phyloP scores from a whole-genome alignment of 2,888 invertebrate genomes.

The Cerastis rubricosa region DNA sequence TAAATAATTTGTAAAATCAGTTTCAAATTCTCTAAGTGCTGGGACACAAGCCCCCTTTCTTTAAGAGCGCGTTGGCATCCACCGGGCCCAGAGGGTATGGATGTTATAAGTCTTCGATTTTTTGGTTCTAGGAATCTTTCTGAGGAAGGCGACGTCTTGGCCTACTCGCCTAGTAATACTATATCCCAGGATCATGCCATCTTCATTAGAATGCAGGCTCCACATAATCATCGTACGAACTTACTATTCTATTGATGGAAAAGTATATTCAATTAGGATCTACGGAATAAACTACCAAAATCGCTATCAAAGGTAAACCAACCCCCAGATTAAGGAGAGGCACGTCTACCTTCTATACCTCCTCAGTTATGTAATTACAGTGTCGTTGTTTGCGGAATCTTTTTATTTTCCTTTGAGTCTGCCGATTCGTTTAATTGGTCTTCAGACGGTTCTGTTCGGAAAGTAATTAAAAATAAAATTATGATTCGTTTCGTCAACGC shows the following conservation, averaged over 20 bases:
- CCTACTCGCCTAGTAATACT: too few species aligned
- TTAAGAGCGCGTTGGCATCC: too few species aligned
- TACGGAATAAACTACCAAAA: not conserved
- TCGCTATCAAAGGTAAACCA: slow-evolving; percentile 40
- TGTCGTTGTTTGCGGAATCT: slow-evolving; percentile 60
- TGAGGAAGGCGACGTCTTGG: not conserved
- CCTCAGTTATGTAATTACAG: slow-evolving; percentile 60
- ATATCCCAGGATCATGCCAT: not conserved
- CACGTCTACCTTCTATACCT: slow-evolving; percentile 1
- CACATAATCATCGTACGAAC: not conserved
- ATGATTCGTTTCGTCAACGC: slow-evolving; percentile 46
- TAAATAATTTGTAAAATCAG: too few species aligned
- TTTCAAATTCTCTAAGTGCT: not conserved
- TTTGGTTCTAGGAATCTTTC: not conserved
- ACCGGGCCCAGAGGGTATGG: not conserved
- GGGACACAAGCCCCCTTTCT: not conserved
- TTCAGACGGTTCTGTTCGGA: slow-evolving; percentile 43
- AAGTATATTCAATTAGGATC: not conserved
- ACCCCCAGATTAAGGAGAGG: not conserved
- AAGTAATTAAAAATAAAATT: slow-evolving; percentile 75
- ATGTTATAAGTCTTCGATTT: not conserved
- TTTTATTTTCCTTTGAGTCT: slow-evolving; percentile 69
- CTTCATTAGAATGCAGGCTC: not conserved
- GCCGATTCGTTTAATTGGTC: slow-evolving; percentile 66
- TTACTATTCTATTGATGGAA: not conserved